Base-by-base conservation (phyloP, 1,140 invertebrate genomes). In the Phortica variegata region DNA sequence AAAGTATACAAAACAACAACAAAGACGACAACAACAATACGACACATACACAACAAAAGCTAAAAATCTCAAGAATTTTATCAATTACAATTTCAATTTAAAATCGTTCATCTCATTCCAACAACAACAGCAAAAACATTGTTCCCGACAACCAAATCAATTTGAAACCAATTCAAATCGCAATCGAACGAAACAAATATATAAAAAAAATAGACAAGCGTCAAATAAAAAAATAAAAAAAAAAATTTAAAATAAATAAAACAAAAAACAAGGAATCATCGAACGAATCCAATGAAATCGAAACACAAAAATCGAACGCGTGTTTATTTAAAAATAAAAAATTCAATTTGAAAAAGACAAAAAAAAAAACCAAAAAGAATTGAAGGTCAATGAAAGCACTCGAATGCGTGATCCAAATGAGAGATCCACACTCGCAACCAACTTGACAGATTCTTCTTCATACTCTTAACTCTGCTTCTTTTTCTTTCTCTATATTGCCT, bases 61-160 rank as follows among this genome's bases (percentile, higher is more conserved):
- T 52, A 44, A 49, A 65, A 61, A 66, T 66, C 62, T 66, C 63
- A 68, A 66, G 63, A 60, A 66, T 62, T 66, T 63, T 49, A 68
- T 66, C 63, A 66, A 66, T 66, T 66, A 66, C 63, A 68, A 68
- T 63, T 66, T 66, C 63, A 66, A 66, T 66, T 66, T 63, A 68
- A 62, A 60, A 33, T 47, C n/a, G n/a, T n/a, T n/a, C n/a, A n/a
- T n/a, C n/a, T n/a, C n/a, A n/a, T n/a, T n/a, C n/a, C n/a, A n/a
- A n/a, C n/a, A n/a, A n/a, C n/a, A n/a, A n/a, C n/a, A n/a, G n/a
- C n/a, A n/a, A n/a, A n/a, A 54, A 55, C 56, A 56, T 62, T 62
- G 54, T 55, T 49, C 54, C 52, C 38, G 57, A 56, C 47, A 23
- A 40, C 51, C 41, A 7, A 7, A 6, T 29, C 26, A 29, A 29